Percentiles rank a stretch among this genome's conserved stretches.
phyloP scores from a whole-genome alignment of 2,888 invertebrate species.

The Steinernema carpocapsae region DNA sequence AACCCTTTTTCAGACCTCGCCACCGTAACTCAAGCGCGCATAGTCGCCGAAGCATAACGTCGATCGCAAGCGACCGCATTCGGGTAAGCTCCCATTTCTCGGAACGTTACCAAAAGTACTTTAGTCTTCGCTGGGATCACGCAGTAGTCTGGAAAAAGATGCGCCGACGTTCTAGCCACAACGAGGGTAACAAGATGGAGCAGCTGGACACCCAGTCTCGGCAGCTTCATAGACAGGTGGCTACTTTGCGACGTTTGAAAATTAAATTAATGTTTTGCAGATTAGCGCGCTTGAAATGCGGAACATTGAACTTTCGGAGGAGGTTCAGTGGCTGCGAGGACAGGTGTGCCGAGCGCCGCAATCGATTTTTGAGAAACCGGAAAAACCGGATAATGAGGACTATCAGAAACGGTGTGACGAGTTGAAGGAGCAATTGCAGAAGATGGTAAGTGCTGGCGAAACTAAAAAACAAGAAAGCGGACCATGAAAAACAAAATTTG shows the following conservation, averaged over 20 bases:
- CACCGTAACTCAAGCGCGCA: not conserved
- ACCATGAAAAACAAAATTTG: too few relatives aligned
- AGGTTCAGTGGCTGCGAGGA: conserved; percentile 18
- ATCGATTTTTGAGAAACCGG: conserved; percentile 4
- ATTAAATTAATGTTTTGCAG: not conserved
- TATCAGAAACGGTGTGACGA: not conserved
- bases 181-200: not conserved
- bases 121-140: not conserved
- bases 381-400: not conserved
- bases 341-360: conserved; percentile 4
- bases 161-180: not conserved
- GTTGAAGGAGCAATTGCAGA: not conserved
- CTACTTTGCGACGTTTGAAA: not conserved
- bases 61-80: not conserved
- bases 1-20: not conserved
- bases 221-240: not conserved
- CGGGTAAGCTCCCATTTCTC: not conserved
- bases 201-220: not conserved
- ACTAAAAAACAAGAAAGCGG: too few relatives aligned
- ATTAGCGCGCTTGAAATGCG: conserved; percentile 14
- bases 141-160: not conserved
- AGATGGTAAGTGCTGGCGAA: not conserved
- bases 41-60: not conserved
- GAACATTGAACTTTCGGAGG: not conserved
- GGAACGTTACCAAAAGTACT: too few relatives aligned